Base-by-base conservation (phyloP, 2,888 invertebrate genomes). In the Ichneumon xanthorius region DNA sequence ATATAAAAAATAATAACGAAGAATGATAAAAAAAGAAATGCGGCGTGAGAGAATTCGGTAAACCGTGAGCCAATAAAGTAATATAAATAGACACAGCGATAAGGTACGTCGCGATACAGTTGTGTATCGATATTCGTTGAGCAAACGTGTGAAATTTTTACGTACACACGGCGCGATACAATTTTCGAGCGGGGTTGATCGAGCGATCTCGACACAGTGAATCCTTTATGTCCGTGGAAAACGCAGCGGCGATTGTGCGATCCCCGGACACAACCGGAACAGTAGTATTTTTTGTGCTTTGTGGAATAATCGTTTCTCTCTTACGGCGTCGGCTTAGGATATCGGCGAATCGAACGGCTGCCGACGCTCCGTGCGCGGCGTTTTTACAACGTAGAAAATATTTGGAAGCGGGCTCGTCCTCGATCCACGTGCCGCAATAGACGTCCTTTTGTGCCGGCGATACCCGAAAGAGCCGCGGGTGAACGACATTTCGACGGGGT, bases 201-300 rank as follows among this genome's bases (percentile, higher is more conserved):
- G 11, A 22, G 58, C 58, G 63, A 50, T 81, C 67, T 75, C 78
- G 55, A 85, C 53, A 85, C 81, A 85, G 81, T 53, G 81, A 81
- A 73, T 70, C 68, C 84, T 81, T 85, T 85, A 65, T 85, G 61
- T 33, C 22, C 30, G 76, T 19, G 7, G 22, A 26, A 26, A 55
- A 58, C 19, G 26, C 22, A 22, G 65, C 53, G 65, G 65, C 65
- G 80, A 45, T 55, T 58, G 76, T 26, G 70, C 65, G 30, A 80
- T 67, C 68, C n/a, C 45, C 63, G 70, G n/a, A 73, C 11, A 9
- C 68, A 77, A 84, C 78, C 78, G 85, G 85, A 79, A 85, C 85
- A 85, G 85, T 85, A 85, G 85, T 85, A 81, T 85, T 85, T 85
- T 80, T 85, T 72, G 77, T 85, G 63, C 75, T 53, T 63, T 22